phyloP scores from a whole-genome alignment of 2,888 invertebrate species.

The Agrotis exclamationis region DNA sequence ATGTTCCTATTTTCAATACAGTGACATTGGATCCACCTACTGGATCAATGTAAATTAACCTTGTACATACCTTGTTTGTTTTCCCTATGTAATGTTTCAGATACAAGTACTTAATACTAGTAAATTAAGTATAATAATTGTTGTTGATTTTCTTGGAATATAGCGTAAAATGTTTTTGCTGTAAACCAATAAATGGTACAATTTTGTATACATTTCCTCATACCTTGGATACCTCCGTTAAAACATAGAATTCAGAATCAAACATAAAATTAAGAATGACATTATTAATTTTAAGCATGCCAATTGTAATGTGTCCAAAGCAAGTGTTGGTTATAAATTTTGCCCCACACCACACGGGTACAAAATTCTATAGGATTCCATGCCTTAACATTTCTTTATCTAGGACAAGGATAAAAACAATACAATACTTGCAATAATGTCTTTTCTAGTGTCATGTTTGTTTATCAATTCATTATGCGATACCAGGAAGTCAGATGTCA shows the following conservation, averaged over 20 bases:
- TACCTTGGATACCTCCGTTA: not conserved
- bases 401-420: not conserved
- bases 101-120: slow-evolving; percentile 2
- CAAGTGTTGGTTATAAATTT: not conserved
- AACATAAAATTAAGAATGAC: too few relatives aligned
- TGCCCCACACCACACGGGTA: not conserved
- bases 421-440: not conserved
- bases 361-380: not conserved
- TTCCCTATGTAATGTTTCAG: slow-evolving; percentile 27
- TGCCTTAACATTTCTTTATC: too few relatives aligned
- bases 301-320: too few relatives aligned
- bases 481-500: slow-evolving; percentile 34
- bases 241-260: not conserved
- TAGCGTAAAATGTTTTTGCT: slow-evolving; percentile 2
- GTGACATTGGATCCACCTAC: too few relatives aligned
- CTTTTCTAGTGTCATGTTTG: not conserved
- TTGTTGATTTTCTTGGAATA: slow-evolving; percentile 24
- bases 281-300: not conserved
- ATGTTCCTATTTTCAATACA: too few relatives aligned
- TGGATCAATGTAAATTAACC: too few relatives aligned
- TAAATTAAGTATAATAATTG: not conserved
- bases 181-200: not conserved
- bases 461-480: slow-evolving; percentile 3
- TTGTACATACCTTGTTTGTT: slow-evolving; percentile 10
- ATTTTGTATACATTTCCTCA: not conserved